These are phyloP conservation scores for Phaenicophaeus curvirostris DNA, from an alignment of 2,797 vertebrate genomes.

Conservation along the genomic window DNA sequence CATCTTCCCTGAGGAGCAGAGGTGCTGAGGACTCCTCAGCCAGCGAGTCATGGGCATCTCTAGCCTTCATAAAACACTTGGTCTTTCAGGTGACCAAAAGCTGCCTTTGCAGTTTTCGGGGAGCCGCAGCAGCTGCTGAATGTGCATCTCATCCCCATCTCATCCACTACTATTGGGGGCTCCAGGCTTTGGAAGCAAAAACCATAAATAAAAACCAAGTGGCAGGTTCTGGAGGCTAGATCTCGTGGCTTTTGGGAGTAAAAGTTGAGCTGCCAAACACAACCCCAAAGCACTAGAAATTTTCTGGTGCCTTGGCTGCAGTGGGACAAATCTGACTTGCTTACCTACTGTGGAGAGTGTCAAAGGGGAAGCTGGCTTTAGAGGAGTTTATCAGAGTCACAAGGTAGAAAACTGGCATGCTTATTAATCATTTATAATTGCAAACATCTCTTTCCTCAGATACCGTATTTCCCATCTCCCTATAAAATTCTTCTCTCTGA, in stretches of 20 bases:
- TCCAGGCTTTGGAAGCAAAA: not conserved
- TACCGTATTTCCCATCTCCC: not conserved
- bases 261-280: not conserved
- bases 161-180: fast-evolving
- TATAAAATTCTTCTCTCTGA: not conserved
- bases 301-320: not conserved
- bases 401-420: not conserved
- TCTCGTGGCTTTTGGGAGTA: not conserved
- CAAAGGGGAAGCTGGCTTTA: not conserved
- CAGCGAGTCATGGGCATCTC: not conserved
- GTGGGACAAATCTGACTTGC: not conserved
- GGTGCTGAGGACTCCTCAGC: not conserved
- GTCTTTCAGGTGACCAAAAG: not conserved
- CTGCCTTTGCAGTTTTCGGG: not conserved
- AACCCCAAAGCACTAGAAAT: not conserved
- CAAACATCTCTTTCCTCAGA: not conserved
- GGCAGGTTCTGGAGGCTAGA: not conserved
- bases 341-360: not conserved
- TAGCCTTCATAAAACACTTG: not conserved
- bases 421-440: not conserved
- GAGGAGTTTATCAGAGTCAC: not conserved
- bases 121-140: not conserved
- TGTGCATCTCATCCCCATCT: fast-evolving
- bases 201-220: not conserved
- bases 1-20: not conserved